These are phyloP conservation scores for Lepilemur ruficaudatus DNA, from an alignment of 2,797 vertebrate species.

Conservation along the genomic window DNA sequence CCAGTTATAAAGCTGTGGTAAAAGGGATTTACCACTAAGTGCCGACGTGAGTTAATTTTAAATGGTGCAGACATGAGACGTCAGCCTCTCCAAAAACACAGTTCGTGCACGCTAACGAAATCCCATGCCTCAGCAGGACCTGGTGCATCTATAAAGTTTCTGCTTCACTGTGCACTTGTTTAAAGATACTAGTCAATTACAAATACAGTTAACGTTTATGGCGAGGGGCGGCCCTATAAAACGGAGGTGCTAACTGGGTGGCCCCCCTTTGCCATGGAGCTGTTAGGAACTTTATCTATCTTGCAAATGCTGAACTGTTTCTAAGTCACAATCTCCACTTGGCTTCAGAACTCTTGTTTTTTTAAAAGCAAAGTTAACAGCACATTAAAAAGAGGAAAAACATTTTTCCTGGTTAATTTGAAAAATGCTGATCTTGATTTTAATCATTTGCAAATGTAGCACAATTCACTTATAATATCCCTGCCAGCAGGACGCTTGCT, in stretches of 20 bases:
- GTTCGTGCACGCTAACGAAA: neutral
- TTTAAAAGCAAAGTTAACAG: slow-evolving; percentile 73
- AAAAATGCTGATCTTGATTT: slow-evolving; percentile 81
- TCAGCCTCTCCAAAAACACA: neutral
- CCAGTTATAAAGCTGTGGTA: accelerated
- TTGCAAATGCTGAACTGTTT: slow-evolving; percentile 52
- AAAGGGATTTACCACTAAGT: neutral
- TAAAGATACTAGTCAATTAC: slow-evolving; percentile 61
- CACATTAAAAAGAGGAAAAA: slow-evolving; percentile 39
- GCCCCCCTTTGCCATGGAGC: neutral
- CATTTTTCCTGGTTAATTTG: slow-evolving; percentile 77
- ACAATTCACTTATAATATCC: slow-evolving; percentile 79
- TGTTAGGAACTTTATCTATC: slow-evolving; percentile 9
- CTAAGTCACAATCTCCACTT: slow-evolving; percentile 52
- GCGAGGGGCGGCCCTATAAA: slow-evolving; percentile 4
- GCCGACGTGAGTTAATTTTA: neutral
- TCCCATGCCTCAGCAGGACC: neutral
- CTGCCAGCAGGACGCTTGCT: slow-evolving; percentile 78
- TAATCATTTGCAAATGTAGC: slow-evolving; percentile 82
- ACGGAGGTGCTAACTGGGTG: neutral
- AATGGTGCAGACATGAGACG: neutral
- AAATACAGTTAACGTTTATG: slow-evolving; percentile 65
- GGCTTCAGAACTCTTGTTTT: slow-evolving; percentile 11
- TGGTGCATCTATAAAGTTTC: neutral
- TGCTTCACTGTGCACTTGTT: slow-evolving; percentile 66